Base-by-base conservation (phyloP, 2,113 vertebrate species). In the Typhlomys cinereus region DNA sequence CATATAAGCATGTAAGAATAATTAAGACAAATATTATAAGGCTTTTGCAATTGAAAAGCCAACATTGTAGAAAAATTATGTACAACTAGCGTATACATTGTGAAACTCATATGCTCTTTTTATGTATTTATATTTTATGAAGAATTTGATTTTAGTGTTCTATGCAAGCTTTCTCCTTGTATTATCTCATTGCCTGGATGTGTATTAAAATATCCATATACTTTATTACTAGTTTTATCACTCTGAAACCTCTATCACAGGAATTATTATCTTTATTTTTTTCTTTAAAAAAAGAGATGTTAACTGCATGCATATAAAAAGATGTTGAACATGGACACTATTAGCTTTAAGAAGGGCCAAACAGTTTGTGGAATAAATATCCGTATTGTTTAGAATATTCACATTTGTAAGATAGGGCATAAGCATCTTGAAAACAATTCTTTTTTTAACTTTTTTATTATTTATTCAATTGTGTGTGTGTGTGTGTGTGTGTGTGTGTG, bases 71-170 rank as follows among this genome's bases (percentile, higher is more conserved):
- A 59, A 13, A 74, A 78, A 39, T 48, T 71, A 17, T 80, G 87
- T 89, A 46, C 0, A n/a, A n/a, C 29, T 48, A 67, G 15, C 15
- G 66, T 62, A 78, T 54, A 46, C 31, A 46, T 59, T 69, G 15
- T 41, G 41, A 66, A 78, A 15, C 66, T 4, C 25, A 67, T 62
- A 61, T 21, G 50, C 20, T 25, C 10, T 21, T 73, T n/a, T 11
- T 64, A 52, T 23, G 50, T 89, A 82, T 46, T 17, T 5, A 31
- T 54, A 25, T 36, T 59, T 83, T 48, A 76, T 57, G 57, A 85
- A 73, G 23, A 88, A 15, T 92, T 82, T 67, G 31, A 71, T 76
- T 91, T 91, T 71, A 92, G 46, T 73, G 15, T 31, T 29, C 31
- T 75, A 44, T 78, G 14, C 54, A 90, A 41, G 10, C 15, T 75